Conservation (phyloP, 35 echinoderm and acorn worm genomes). For the Ptychodera flava region DNA sequence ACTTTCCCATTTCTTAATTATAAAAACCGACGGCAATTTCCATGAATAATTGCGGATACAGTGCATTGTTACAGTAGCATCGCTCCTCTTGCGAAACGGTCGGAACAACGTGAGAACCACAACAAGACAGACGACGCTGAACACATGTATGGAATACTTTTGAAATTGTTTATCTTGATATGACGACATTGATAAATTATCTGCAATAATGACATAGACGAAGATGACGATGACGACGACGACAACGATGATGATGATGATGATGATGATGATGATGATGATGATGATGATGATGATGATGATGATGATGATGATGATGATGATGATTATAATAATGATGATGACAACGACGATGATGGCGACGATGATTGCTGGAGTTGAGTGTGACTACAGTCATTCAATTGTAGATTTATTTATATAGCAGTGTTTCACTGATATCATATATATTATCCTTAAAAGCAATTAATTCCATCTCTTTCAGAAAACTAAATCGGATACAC, state of each 20-base stretch:
- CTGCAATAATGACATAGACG: neutral
- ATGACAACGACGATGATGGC: neutral
- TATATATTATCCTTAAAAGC: no score
- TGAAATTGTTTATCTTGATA: neutral
- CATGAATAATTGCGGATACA: no score
- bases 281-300: conserved; percentile 9
- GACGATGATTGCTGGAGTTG: neutral
- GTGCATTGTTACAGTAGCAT: no score
- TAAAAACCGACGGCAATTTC: no score
- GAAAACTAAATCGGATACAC: neutral
- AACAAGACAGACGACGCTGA: neutral
- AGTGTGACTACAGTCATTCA: no score
- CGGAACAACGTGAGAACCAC: neutral
- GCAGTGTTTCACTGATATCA: no score
- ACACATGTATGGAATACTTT: neutral
- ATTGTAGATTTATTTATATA: no score
- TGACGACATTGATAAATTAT: neutral
- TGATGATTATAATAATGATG: no score
- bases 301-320: no score
- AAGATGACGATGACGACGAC: conserved; percentile 7
- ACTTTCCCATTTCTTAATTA: no score
- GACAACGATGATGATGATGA: conserved; percentile 5
- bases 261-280: conserved; percentile 9
- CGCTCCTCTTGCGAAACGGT: no score
- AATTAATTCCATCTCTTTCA: neutral